Percentiles rank a stretch among this genome's conserved stretches.
Conservation (phyloP, 2,888 invertebrate genomes). For the Drosophila anomalata region DNA sequence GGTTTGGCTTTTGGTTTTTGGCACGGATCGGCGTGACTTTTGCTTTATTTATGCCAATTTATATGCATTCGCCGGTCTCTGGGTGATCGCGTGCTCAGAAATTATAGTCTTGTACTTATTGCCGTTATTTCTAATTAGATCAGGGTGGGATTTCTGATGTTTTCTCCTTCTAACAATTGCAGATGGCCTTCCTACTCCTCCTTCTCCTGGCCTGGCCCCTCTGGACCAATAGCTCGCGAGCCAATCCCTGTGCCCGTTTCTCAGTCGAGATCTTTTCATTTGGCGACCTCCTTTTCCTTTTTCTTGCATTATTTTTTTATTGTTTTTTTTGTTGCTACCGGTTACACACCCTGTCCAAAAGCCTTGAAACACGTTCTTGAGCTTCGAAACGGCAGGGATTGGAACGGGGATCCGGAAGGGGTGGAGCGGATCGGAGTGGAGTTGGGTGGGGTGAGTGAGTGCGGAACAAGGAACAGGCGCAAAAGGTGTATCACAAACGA, state of each 20-base stretch:
- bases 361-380: slow-evolving; percentile 74
- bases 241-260: slow-evolving; percentile 18
- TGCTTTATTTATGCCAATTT: slow-evolving; percentile 36
- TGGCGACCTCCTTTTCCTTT: slow-evolving; percentile 46
- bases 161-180: slow-evolving; percentile 16
- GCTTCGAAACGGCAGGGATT: slow-evolving; percentile 35
- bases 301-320: slow-evolving; percentile 13
- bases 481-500: slow-evolving; percentile 74
- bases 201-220: neutral
- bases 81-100: slow-evolving; percentile 51
- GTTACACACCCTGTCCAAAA: slow-evolving; percentile 50
- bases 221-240: neutral
- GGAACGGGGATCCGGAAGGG: slow-evolving; percentile 4
- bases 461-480: slow-evolving; percentile 49
- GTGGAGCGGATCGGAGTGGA: neutral
- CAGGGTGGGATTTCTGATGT: slow-evolving; percentile 38
- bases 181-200: neutral
- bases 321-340: slow-evolving; percentile 17
- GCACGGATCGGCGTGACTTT: slow-evolving; percentile 40
- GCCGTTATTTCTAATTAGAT: slow-evolving; percentile 47
- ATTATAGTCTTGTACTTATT: slow-evolving; percentile 22
- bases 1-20: slow-evolving; percentile 32
- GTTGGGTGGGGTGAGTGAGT: slow-evolving; percentile 5
- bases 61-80: slow-evolving; percentile 71
- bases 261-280: slow-evolving; percentile 12